Conservation (phyloP, 2,113 vertebrate genomes). For the Atrichornis clamosus region DNA sequence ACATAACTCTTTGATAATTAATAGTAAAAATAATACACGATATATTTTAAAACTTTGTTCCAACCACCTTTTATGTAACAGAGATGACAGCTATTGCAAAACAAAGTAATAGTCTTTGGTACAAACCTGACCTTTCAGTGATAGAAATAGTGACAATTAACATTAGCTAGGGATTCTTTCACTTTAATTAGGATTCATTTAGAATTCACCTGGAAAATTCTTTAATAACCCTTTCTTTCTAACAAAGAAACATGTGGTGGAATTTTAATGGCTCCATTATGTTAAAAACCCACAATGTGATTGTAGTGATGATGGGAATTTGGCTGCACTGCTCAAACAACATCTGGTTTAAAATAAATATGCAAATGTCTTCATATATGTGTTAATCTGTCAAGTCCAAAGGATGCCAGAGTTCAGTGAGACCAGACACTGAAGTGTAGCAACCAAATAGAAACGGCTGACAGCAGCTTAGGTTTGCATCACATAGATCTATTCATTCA, state of each 20-base stretch:
- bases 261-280: slow-evolving; percentile 58
- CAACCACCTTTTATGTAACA: not conserved
- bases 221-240: not conserved
- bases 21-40: not conserved
- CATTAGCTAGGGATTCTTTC: not conserved
- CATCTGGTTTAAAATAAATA: slow-evolving; percentile 68
- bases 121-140: not conserved
- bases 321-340: slow-evolving; percentile 11
- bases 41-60: not conserved
- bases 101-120: not conserved
- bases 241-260: not conserved
- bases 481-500: not conserved
- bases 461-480: not conserved
- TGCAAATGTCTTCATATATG: slow-evolving; percentile 59
- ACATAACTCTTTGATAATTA: not conserved
- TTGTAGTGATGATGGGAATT: slow-evolving; percentile 32
- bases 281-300: slow-evolving; percentile 20
- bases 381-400: slow-evolving; percentile 64
- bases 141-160: not conserved
- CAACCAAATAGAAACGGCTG: not conserved
- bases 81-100: not conserved
- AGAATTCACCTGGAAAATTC: slow-evolving; percentile 42
- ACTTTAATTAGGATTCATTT: slow-evolving; percentile 10
- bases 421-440: not conserved
- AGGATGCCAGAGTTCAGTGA: slow-evolving; percentile 24